Conservation (phyloP, 2,797 vertebrate species). For the Odontamblyopus lacepedii region DNA sequence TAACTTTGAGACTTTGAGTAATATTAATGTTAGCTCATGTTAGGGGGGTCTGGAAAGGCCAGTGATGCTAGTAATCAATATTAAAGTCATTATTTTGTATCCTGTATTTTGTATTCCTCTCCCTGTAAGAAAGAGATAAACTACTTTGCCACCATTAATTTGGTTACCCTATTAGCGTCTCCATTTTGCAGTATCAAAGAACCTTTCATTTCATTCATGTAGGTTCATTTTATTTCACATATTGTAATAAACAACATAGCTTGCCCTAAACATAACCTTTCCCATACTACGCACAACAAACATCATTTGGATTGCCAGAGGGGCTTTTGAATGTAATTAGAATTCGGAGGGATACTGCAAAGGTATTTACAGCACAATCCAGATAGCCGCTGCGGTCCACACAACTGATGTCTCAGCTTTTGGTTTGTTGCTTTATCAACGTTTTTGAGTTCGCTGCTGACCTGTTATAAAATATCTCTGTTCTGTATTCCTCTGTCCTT, state of each 20-base stretch:
- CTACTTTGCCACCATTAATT: background rate
- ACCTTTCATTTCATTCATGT: background rate
- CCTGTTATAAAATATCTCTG: conserved; percentile 14
- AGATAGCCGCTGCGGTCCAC: background rate
- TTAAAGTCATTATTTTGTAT: background rate
- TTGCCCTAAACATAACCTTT: background rate
- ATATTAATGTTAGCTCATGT: too few relatives aligned
- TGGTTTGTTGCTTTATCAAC: conserved; percentile 20
- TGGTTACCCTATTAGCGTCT: too few relatives aligned
- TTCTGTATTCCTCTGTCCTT: conserved; percentile 13
- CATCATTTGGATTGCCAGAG: background rate
- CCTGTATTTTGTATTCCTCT: background rate
- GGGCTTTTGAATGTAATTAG: background rate
- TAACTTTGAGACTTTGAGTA: too few relatives aligned
- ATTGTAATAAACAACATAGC: background rate
- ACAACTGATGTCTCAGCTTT: conserved; percentile 23
- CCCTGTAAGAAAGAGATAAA: background rate
- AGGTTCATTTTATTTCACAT: background rate
- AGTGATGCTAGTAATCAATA: background rate
- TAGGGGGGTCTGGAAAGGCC: background rate
- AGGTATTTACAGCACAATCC: conserved; percentile 1
- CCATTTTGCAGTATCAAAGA: background rate
- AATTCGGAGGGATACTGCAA: conserved; percentile 2
- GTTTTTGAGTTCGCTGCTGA: conserved; percentile 21
- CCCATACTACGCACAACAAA: conserved; percentile 2